Conservation (phyloP, 1,140 invertebrate species). For the Lerema accius region DNA sequence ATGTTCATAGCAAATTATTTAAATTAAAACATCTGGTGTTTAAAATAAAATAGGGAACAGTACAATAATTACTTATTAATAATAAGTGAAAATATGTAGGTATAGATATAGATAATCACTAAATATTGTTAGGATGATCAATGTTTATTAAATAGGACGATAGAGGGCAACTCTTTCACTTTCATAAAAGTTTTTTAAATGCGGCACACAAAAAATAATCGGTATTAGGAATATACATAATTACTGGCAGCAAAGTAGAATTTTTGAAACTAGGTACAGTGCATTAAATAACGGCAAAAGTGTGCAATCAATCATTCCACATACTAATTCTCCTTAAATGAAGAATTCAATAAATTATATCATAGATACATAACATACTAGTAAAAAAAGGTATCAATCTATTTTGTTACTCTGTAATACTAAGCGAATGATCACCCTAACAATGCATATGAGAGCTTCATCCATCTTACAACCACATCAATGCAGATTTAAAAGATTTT, state of each 20-base stretch:
- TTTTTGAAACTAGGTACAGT: constrained; percentile 1
- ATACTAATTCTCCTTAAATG: background rate
- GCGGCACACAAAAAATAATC: background rate
- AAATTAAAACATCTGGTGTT: constrained; percentile 56
- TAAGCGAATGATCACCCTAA: constrained; percentile 54
- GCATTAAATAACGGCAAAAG: background rate
- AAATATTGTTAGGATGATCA: constrained; percentile 54
- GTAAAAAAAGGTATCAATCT: constrained; percentile 8
- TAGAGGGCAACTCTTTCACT: constrained; percentile 10
- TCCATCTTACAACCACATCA: constrained; percentile 48
- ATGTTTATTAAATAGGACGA: constrained; percentile 24
- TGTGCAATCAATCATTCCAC: constrained; percentile 1
- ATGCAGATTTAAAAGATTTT: constrained; percentile 29
- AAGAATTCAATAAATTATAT: background rate
- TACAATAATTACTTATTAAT: constrained; percentile 55
- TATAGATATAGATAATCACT: constrained; percentile 38
- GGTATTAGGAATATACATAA: background rate
- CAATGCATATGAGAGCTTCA: constrained; percentile 60
- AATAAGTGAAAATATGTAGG: constrained; percentile 55
- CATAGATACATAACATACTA: constrained; percentile 7
- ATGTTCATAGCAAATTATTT: constrained; percentile 50
- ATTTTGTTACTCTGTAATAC: constrained; percentile 31
- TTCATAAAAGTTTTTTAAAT: constrained; percentile 2
- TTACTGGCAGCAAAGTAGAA: background rate
- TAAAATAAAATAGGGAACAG: constrained; percentile 61